These are phyloP conservation scores for Epistrophe eligans DNA, from an alignment of 2,888 invertebrate species.

Conservation along the genomic window DNA sequence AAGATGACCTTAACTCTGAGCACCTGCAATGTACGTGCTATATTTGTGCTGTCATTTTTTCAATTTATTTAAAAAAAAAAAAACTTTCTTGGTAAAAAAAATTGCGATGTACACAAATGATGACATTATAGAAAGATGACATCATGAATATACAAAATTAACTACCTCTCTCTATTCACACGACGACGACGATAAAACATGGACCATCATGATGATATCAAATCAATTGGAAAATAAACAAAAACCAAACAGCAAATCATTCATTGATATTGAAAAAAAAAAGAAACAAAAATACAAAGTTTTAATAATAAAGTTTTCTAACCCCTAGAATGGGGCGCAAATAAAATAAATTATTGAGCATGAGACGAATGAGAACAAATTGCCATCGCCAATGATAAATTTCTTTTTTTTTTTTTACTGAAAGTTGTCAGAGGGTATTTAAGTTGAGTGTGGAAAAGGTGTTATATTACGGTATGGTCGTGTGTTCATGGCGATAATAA, in stretches of 20 bases:
- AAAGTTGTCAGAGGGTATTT: conserved; percentile 58
- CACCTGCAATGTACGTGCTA: conserved; percentile 45
- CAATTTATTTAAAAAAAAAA: conserved; percentile 5
- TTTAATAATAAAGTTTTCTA: conserved; percentile 61
- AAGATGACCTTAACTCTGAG: conserved; percentile 52
- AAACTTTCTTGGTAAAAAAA: conserved; percentile 19
- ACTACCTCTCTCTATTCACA: conserved; percentile 28
- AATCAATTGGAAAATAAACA: conserved; percentile 53
- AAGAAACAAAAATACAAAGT: conserved; percentile 20
- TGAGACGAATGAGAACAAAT: conserved; percentile 26
- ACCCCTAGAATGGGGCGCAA: conserved; percentile 48
- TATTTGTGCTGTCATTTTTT: conserved; percentile 36
- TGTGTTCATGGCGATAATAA: conserved; percentile 57
- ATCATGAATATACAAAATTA: conserved; percentile 47
- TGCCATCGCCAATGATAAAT: conserved; percentile 63
- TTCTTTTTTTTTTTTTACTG: conserved; percentile 49
- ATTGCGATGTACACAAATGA: conserved; percentile 37
- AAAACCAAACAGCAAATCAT: conserved; percentile 59
- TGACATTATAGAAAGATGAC: conserved; percentile 62
- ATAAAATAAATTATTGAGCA: conserved; percentile 54
- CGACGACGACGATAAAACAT: conserved; percentile 2
- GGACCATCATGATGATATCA: conserved; percentile 48
- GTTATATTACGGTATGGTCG: conserved; percentile 47
- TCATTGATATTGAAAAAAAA: conserved; percentile 44
- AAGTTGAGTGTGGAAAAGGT: conserved; percentile 54